A percentile compares a stretch with the other conserved stretches of the same genome.
These are phyloP conservation scores for Oreochromis mossambicus DNA, from an alignment of 2,797 vertebrate genomes.

Conservation along the genomic window DNA sequence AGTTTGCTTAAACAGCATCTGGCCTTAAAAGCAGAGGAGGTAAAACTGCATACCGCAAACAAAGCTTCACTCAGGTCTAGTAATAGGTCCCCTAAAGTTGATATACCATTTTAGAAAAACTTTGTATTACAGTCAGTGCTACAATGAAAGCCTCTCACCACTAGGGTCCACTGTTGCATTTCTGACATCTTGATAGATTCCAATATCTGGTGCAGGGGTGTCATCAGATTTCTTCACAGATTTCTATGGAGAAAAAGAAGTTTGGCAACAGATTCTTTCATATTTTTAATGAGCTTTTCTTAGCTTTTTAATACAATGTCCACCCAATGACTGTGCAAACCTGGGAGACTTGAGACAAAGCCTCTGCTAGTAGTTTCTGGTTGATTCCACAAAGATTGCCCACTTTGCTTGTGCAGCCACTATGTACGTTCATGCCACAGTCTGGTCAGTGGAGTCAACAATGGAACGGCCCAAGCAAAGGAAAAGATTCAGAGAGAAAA, in stretches of 20 bases:
- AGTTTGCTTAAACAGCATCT: not conserved
- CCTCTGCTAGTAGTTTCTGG: slow-evolving; percentile 95
- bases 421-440: slow-evolving; percentile 92
- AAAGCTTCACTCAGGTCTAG: not conserved
- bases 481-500: not conserved
- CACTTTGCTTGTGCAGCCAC: slow-evolving; percentile 91
- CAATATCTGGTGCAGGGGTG: slow-evolving; percentile 68
- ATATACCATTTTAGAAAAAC: not conserved
- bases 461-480: not conserved
- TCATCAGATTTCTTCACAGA: slow-evolving; percentile 77
- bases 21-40: not conserved
- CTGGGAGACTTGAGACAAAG: slow-evolving; percentile 87
- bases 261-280: not conserved
- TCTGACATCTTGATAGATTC: slow-evolving; percentile 87
- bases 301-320: not conserved
- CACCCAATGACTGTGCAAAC: slow-evolving; percentile 60
- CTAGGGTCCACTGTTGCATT: slow-evolving; percentile 48
- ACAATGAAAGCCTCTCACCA: slow-evolving; percentile 59
- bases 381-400: slow-evolving; percentile 98
- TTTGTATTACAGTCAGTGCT: not conserved
- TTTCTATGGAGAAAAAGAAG: slow-evolving; percentile 72
- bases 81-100: not conserved
- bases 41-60: not conserved
- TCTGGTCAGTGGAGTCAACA: slow-evolving; percentile 69
- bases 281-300: not conserved